Evolutionary conservation across 2,888 invertebrate species (phyloP), one percentile per base, ranked within the genome.

Genomic region (Lapara coniferarum): DNA sequence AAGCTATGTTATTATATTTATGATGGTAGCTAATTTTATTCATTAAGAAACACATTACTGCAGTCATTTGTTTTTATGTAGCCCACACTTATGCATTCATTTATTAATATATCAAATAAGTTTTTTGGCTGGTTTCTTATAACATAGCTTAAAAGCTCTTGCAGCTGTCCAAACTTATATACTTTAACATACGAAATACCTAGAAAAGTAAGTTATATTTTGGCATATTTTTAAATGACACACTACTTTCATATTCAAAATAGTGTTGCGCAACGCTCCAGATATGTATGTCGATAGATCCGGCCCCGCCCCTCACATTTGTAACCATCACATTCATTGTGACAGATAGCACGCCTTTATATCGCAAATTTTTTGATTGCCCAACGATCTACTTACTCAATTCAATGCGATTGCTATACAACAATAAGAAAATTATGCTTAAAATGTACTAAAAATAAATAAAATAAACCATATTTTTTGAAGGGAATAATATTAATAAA

Each of bases 241-340:
- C 13, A 16, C 19, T 25, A 37, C 30, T 66, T 53, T 55, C 66
- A n/a, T 30, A 66, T 37, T 44, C n/a, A n/a, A 25, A 68, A 69
- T 70, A 73, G 72, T 71, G 71, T 74, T 76, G 72, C 57, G 77
- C 66, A 75, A 77, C 53, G 55, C 63, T 77, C 68, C 14, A 67
- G 73, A 70, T 75, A 58, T 57, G 66, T 25, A 71, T 70, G 71
- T 77, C 74, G 81, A 83, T 79, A 78, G 66, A 71, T 77, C 74
- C 63, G 71, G 77, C 66, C 56, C 59, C 71, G 71, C 71, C 71
- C 71, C 49, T 19, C 55, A 63, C 56, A 67, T 71, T 69, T 71
- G 69, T 69, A 56, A 56, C 52, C 51, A n/a, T 58, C 44, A 12
- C 51, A 66, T 70, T 68, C 55, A n/a, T 59, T 67, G 69, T 67